Conservation (phyloP, 1,140 invertebrate species). For the Cydia amplana region DNA sequence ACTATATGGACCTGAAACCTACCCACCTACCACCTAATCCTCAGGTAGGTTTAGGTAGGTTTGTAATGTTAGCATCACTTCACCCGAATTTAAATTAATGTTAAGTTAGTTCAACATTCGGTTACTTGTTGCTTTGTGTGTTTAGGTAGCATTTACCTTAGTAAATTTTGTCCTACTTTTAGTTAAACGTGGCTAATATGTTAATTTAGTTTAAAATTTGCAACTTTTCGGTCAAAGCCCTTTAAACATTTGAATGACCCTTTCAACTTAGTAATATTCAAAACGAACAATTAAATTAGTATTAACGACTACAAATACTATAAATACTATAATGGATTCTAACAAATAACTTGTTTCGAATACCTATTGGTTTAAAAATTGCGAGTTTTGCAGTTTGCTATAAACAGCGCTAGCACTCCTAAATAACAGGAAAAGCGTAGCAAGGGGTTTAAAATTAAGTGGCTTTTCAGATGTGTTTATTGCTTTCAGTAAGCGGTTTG, state of each 20-base stretch:
- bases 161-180: not conserved
- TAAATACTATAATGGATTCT: no score
- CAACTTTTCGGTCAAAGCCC: not conserved
- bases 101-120: not conserved
- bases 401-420: not conserved
- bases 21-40: no score
- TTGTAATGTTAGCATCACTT: not conserved
- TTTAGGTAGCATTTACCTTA: not conserved
- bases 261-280: not conserved
- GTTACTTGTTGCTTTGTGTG: not conserved
- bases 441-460: not conserved
- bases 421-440: not conserved
- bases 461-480: constrained; percentile 10
- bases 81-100: not conserved
- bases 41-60: no score
- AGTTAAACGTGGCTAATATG: not conserved
- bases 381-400: not conserved
- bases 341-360: not conserved
- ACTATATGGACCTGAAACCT: no score
- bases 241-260: not conserved
- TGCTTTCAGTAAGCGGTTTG: not conserved
- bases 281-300: not conserved
- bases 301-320: no score
- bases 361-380: not conserved
- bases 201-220: not conserved